Evolutionary conservation across 2,113 vertebrate genomes (phyloP), one percentile per base, ranked within the genome.

Genomic region (Neoarius graeffei): DNA sequence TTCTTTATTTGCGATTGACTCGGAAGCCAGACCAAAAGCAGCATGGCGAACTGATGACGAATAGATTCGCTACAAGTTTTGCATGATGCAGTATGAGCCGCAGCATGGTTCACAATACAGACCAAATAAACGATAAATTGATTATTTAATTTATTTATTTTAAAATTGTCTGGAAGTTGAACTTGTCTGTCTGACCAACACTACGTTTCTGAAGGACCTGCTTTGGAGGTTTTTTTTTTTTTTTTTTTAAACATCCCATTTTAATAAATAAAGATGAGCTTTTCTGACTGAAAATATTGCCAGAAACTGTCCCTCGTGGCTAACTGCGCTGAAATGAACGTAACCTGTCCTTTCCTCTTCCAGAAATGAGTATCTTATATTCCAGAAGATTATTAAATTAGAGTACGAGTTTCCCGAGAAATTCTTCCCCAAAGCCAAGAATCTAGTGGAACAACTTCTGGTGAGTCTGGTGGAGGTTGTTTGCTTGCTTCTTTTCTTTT

Each of bases 351-450:
- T 89, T 57, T 90, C 90, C 59, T 93, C 91, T 92, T 91, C 88
- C 95, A 99, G 98, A 94, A 99, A 99, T 82, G 98, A 99, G 56
- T 99, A 99, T 95, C 96, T 99, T 93, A 99, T 99, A 97, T 99
- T 99, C 94, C 98, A 99, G 96, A 99, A 99, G 95, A 99, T 99
- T 94, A 99, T 99, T 95, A 99, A 99, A 88, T 94, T 99, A 96
- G 98, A 99, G 90, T 99, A 99, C 91, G 98, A 99, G 92, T 99
- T 99, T 88, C 98, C 98, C 89, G 98, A 99, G 93, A 99, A 99
- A 94, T 99, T 99, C 94, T 99, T 99, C 91, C 98, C 98, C 90
- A 99, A 99, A 94, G 98, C 98, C 88, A 98, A 97, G 95, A 98
- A 99, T 91, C 96, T 99, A 83, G 98, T 99, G 91, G 96, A 97